Conservation (phyloP, 1,140 invertebrate genomes). For the Oscheius sp. region DNA sequence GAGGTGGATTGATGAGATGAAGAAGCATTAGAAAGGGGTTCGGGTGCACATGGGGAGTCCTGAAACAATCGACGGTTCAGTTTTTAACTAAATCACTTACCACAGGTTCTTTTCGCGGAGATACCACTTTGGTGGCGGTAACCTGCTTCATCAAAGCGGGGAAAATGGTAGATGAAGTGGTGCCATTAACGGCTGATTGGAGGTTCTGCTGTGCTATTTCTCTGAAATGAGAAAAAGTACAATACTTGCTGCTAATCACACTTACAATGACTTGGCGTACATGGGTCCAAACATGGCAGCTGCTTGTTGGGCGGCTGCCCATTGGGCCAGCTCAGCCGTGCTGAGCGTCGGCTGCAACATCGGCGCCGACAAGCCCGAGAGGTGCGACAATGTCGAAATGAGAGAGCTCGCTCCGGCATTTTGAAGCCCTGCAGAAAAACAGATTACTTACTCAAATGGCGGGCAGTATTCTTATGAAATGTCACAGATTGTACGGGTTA, state of each 20-base stretch:
- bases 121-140: neutral
- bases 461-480: no score
- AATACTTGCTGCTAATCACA: neutral
- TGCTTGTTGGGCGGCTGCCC: constrained; percentile 16
- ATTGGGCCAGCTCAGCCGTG: constrained; percentile 23
- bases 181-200: neutral
- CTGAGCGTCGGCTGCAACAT: neutral
- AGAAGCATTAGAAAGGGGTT: constrained; percentile 1
- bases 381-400: neutral
- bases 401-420: neutral
- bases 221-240: neutral
- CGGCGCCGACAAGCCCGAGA: neutral
- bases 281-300: constrained; percentile 20
- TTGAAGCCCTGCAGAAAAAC: neutral
- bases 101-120: neutral
- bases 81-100: neutral
- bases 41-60: neutral
- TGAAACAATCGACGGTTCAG: neutral
- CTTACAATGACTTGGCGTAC: neutral
- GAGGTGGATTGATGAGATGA: constrained; percentile 12
- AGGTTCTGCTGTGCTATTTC: neutral
- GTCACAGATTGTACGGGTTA: no score
- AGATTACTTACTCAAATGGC: no score
- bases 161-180: neutral
- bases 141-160: neutral